Conservation (phyloP, 2,888 invertebrate genomes). For the Drepanosiphum platanoidis region DNA sequence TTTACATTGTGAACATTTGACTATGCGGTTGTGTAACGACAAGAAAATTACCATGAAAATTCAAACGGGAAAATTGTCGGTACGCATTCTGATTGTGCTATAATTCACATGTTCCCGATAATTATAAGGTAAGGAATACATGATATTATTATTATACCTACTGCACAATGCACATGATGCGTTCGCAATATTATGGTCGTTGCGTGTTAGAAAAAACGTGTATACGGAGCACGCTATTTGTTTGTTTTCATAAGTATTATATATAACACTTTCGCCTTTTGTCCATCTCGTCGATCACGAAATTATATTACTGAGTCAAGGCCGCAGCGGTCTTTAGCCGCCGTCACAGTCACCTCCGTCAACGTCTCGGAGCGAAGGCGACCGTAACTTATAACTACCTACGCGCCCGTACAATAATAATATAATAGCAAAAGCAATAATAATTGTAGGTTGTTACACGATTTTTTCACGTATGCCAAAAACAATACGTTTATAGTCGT, state of each 20-base stretch:
- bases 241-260: constrained; percentile 9
- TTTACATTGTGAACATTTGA: no score
- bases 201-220: background rate
- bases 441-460: constrained; percentile 25
- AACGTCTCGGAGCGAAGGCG: background rate
- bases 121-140: background rate
- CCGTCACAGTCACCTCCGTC: background rate
- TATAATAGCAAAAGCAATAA: constrained; percentile 8
- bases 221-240: background rate
- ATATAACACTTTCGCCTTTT: constrained; percentile 50
- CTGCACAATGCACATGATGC: background rate
- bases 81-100: background rate
- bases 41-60: no score
- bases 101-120: background rate
- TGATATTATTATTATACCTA: no score
- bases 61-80: no score
- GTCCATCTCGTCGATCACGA: constrained; percentile 47
- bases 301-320: constrained; percentile 52
- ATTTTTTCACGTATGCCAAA: constrained; percentile 43
- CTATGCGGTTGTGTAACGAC: no score
- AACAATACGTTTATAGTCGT: background rate
- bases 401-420: background rate
- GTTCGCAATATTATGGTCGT: background rate
- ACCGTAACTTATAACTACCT: background rate
- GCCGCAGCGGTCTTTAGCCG: constrained; percentile 14